phyloP scores from a whole-genome alignment of 2,797 vertebrate species.

The Hylomyscus alleni region DNA sequence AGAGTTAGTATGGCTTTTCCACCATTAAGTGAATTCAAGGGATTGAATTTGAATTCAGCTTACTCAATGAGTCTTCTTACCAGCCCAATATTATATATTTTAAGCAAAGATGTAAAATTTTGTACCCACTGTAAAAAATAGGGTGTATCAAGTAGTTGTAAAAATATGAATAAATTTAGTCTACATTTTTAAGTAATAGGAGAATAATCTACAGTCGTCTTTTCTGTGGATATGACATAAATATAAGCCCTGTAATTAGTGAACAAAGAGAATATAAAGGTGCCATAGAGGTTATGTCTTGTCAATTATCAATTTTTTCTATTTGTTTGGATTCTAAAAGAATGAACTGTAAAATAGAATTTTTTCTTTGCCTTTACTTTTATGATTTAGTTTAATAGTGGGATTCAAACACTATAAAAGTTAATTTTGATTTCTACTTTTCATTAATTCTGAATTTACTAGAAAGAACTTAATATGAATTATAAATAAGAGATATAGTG shows the following conservation, averaged over 20 bases:
- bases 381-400: constrained; percentile 61
- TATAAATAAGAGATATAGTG: constrained; percentile 56
- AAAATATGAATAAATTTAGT: neutral
- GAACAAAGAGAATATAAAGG: neutral
- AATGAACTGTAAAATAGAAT: neutral
- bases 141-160: neutral
- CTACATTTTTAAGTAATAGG: neutral
- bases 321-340: constrained; percentile 17
- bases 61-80: neutral
- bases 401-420: constrained; percentile 76
- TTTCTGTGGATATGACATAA: neutral
- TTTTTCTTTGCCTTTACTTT: constrained; percentile 48
- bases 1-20: neutral
- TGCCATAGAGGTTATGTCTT: neutral
- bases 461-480: constrained; percentile 66
- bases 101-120: neutral
- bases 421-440: constrained; percentile 75
- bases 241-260: constrained; percentile 3
- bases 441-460: constrained; percentile 62
- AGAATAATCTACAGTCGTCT: constrained; percentile 16
- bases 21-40: neutral
- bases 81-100: neutral
- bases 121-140: neutral
- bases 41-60: neutral
- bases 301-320: neutral